Evolutionary conservation across 2,113 vertebrate genomes (phyloP).

Genomic region (Urocynchramus pylzowi): DNA sequence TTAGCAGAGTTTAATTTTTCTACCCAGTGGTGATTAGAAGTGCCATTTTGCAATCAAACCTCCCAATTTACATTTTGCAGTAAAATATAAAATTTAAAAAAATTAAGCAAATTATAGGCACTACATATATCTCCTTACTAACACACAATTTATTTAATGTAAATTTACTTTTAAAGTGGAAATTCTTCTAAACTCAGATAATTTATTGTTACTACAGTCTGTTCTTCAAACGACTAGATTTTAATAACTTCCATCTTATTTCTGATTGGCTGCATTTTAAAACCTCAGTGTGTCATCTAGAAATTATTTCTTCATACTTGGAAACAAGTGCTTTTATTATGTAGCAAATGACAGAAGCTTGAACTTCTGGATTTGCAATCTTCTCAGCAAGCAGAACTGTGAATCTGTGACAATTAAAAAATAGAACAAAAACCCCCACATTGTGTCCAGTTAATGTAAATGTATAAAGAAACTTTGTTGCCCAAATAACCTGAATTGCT

Average conservation of each 20-base stretch:
- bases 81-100: neutral
- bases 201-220: neutral
- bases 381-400: neutral
- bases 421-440: fast-evolving
- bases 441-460: neutral
- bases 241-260: neutral
- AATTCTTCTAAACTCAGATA: neutral
- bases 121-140: neutral
- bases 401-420: neutral
- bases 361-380: neutral
- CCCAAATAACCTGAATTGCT: neutral
- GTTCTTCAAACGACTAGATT: neutral
- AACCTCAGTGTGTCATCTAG: neutral
- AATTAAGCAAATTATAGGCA: neutral
- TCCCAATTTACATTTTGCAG: neutral
- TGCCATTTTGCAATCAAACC: neutral
- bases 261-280: neutral
- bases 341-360: neutral
- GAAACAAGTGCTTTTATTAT: neutral
- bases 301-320: neutral
- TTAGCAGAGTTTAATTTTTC: neutral
- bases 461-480: neutral
- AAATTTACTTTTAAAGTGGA: neutral
- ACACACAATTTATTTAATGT: neutral
- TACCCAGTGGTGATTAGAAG: neutral